A percentile compares a stretch with the other conserved stretches of the same genome.
These are phyloP conservation scores for Dendrocincla fuliginosa DNA, from an alignment of 2,797 vertebrate species.

Conservation along the genomic window DNA sequence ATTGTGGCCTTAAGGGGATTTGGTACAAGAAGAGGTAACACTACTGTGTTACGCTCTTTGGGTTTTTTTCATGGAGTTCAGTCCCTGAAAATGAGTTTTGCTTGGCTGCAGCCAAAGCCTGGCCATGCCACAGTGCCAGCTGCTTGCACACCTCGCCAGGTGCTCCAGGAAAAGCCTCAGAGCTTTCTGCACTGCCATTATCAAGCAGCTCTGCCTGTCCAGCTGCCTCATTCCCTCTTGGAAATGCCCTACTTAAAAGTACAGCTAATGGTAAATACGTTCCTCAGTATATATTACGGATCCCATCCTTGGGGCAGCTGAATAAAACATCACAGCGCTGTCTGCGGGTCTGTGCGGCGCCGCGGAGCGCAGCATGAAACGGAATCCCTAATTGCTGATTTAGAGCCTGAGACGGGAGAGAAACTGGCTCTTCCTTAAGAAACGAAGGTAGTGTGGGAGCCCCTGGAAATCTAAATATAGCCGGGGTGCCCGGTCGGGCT, in stretches of 20 bases:
- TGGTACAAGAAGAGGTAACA: not conserved
- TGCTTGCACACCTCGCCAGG: accelerated
- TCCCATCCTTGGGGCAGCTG: not conserved
- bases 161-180: not conserved
- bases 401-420: not conserved
- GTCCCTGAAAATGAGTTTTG: not conserved
- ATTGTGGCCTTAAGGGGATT: not conserved
- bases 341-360: not conserved
- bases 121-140: accelerated
- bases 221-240: not conserved
- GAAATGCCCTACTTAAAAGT: not conserved
- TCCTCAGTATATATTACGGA: not conserved
- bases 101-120: not conserved
- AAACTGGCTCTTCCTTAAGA: not conserved
- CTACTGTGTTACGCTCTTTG: not conserved
- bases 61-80: not conserved
- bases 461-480: not conserved
- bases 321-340: not conserved
- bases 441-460: not conserved
- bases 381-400: not conserved
- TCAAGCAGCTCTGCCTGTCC: not conserved
- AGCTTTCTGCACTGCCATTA: not conserved
- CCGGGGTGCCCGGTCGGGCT: accelerated
- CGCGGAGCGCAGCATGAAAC: not conserved
- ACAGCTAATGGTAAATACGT: not conserved